Conservation (phyloP, 2,113 vertebrate genomes). For the Mustela nigripes region DNA sequence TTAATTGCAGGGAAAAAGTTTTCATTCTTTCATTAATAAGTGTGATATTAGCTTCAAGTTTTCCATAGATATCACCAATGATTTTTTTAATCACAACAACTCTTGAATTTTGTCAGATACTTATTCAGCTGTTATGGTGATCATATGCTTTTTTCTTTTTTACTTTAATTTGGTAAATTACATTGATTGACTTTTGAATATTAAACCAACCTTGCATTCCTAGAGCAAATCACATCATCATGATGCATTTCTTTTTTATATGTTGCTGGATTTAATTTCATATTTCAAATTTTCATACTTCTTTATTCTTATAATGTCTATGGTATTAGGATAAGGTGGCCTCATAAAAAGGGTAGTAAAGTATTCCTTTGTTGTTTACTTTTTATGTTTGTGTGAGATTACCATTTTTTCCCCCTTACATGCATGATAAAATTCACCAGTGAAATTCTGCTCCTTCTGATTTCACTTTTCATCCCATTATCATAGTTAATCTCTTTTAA, state of each 20-base stretch:
- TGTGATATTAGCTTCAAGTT: background rate
- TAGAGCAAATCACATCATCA: background rate
- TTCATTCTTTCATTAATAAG: background rate
- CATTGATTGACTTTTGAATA: slow-evolving; percentile 13
- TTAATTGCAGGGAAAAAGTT: background rate
- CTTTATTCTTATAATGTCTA: background rate
- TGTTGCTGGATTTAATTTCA: background rate
- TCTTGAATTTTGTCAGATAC: background rate
- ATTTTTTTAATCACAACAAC: background rate
- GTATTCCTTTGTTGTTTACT: background rate
- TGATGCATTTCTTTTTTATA: background rate
- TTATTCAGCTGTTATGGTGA: background rate
- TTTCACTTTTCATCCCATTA: background rate
- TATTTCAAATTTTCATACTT: background rate
- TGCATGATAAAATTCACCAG: background rate
- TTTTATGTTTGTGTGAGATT: background rate
- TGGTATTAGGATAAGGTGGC: background rate
- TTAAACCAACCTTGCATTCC: background rate
- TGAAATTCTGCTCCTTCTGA: background rate
- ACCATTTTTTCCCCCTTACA: background rate
- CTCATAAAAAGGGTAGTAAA: background rate
- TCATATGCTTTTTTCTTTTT: background rate
- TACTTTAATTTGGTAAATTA: background rate
- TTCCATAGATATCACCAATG: background rate
- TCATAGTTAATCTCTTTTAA: background rate